Percentiles rank a stretch among this genome's conserved stretches.
Evolutionary conservation across 2,797 vertebrate genomes (phyloP).

Genomic region (Semaprochilodus insignis): DNA sequence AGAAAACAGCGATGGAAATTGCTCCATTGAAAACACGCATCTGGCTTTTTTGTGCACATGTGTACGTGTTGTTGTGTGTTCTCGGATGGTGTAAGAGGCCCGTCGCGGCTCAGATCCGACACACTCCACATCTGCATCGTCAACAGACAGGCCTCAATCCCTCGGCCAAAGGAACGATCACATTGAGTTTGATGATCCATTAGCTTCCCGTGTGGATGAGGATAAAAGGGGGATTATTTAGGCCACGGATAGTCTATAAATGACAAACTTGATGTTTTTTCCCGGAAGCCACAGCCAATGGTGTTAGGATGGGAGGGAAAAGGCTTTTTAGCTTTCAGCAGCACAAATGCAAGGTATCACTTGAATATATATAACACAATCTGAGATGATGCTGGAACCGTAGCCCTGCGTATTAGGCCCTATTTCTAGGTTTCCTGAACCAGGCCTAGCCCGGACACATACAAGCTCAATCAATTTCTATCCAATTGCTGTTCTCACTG

Average conservation of each 20-base stretch:
- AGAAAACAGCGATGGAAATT: constrained; percentile 14
- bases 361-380: constrained; percentile 67
- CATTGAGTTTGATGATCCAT: constrained; percentile 62
- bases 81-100: not conserved
- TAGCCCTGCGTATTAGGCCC: constrained; percentile 53
- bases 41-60: not conserved
- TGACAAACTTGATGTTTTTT: constrained; percentile 64
- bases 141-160: constrained; percentile 51
- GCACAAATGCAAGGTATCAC: constrained; percentile 65
- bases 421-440: constrained; percentile 56
- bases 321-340: constrained; percentile 65
- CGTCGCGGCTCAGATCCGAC: constrained; percentile 12
- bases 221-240: constrained; percentile 65
- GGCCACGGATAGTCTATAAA: constrained; percentile 59
- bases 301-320: constrained; percentile 44
- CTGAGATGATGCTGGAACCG: constrained; percentile 64
- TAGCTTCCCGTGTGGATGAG: constrained; percentile 51
- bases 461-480: constrained; percentile 66
- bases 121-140: constrained; percentile 13
- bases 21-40: constrained; percentile 21
- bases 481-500: constrained; percentile 59
- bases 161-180: constrained; percentile 48
- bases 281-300: constrained; percentile 62
- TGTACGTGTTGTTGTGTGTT: constrained; percentile 22
- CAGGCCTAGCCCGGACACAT: constrained; percentile 51